Evolutionary conservation across 2,888 invertebrate species (phyloP).

Genomic region (Plagiodera versicolora): DNA sequence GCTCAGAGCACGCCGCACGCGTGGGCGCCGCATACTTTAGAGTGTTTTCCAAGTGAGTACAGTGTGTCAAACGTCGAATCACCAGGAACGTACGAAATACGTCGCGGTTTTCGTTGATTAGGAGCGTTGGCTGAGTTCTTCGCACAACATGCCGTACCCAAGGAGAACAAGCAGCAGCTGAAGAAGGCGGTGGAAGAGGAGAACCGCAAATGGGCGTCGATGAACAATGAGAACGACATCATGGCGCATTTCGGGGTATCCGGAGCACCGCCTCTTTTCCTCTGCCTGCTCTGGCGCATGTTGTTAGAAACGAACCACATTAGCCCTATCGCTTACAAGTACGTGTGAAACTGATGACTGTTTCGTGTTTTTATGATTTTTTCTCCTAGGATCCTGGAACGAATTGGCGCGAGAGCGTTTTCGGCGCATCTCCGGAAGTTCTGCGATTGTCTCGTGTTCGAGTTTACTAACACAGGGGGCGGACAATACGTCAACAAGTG

Average conservation of each 20-base stretch:
- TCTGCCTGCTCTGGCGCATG: constrained; percentile 95
- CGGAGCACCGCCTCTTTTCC: constrained; percentile 87
- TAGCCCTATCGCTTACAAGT: constrained; percentile 95
- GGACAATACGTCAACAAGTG: constrained; percentile 91
- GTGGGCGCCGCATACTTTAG: constrained; percentile 91
- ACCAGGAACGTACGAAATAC: no score
- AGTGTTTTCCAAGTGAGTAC: constrained; percentile 77
- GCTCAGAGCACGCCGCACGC: constrained; percentile 94
- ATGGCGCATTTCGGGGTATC: constrained; percentile 94
- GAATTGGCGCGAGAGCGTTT: constrained; percentile 88
- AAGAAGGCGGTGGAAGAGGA: constrained; percentile 95
- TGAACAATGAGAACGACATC: constrained; percentile 96
- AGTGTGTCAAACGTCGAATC: no score
- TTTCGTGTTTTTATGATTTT: background rate
- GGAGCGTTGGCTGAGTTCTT: constrained; percentile 84
- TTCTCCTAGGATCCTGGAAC: constrained; percentile 77
- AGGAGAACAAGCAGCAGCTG: constrained; percentile 87
- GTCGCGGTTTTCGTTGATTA: no score
- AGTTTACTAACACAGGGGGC: constrained; percentile 86
- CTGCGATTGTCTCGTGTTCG: constrained; percentile 91
- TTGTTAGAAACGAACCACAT: constrained; percentile 92
- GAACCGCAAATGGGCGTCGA: constrained; percentile 93
- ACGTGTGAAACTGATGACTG: no score
- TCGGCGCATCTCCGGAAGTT: constrained; percentile 91
- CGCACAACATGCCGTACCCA: constrained; percentile 77